phyloP scores from a whole-genome alignment of 2,113 vertebrate genomes.

The Albula goreensis region DNA sequence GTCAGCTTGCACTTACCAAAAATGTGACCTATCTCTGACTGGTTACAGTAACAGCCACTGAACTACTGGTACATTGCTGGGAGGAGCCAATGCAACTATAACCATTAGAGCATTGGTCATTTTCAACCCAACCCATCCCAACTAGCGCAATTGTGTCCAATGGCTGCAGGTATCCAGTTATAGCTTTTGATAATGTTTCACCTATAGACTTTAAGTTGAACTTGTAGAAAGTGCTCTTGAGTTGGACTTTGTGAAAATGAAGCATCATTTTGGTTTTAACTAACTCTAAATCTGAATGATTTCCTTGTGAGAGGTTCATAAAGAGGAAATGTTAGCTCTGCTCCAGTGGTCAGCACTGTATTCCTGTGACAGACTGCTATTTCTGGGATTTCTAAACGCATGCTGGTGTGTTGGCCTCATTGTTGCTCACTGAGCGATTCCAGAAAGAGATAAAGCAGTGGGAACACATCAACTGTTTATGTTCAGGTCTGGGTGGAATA shows the following conservation, averaged over 20 bases:
- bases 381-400: not conserved
- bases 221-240: too few relatives aligned
- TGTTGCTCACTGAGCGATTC: not conserved
- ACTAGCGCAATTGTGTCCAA: too few relatives aligned
- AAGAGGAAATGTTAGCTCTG: not conserved
- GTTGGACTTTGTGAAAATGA: too few relatives aligned
- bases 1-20: not conserved
- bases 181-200: too few relatives aligned
- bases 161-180: too few relatives aligned
- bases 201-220: too few relatives aligned
- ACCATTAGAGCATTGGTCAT: not conserved
- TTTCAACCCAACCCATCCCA: too few relatives aligned
- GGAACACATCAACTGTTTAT: conserved; percentile 15
- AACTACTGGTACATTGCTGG: not conserved
- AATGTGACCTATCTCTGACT: not conserved
- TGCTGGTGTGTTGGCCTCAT: not conserved
- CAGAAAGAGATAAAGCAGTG: not conserved
- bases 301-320: not conserved
- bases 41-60: not conserved
- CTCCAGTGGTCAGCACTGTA: not conserved
- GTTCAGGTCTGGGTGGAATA: not conserved
- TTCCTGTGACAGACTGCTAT: not conserved
- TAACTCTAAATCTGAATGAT: not conserved
- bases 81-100: not conserved
- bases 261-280: not conserved